These are phyloP conservation scores for Euzophera pinguis DNA, from an alignment of 2,888 invertebrate species.

Conservation along the genomic window DNA sequence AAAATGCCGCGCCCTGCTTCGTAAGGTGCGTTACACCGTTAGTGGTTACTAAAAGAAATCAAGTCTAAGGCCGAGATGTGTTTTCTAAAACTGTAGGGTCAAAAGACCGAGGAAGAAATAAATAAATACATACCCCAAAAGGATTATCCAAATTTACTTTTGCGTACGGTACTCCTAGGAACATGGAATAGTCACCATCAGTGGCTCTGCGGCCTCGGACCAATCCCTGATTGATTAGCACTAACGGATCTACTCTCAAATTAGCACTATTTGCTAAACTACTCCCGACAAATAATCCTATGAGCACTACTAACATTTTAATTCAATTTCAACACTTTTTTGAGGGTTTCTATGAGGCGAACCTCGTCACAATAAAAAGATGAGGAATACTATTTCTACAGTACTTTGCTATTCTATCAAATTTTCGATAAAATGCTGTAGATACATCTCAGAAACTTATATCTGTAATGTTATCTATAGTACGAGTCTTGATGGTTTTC, in stretches of 20 bases:
- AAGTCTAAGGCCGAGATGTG: too few relatives aligned
- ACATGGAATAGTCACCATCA: conserved; percentile 61
- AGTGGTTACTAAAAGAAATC: too few relatives aligned
- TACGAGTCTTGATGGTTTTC: neutral
- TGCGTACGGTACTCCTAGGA: conserved; percentile 68
- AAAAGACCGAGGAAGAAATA: too few relatives aligned
- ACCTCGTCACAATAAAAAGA: too few relatives aligned
- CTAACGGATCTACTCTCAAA: conserved; percentile 61
- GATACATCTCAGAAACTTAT: neutral
- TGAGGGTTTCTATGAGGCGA: too few relatives aligned
- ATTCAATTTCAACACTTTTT: too few relatives aligned
- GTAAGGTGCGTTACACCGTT: too few relatives aligned
- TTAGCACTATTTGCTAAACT: conserved; percentile 31
- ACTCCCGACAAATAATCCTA: conserved; percentile 28
- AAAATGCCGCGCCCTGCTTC: too few relatives aligned
- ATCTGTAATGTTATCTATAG: conserved; percentile 3
- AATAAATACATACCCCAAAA: conserved; percentile 50
- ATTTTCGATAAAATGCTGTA: too few relatives aligned
- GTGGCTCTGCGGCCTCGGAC: conserved; percentile 56
- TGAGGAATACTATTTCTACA: too few relatives aligned
- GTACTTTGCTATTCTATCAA: too few relatives aligned
- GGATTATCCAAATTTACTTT: conserved; percentile 55
- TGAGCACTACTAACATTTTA: conserved; percentile 32
- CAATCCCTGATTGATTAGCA: conserved; percentile 58
- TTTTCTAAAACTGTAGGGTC: too few relatives aligned